Percentiles rank a stretch among this genome's conserved stretches.
Conservation (phyloP, 2,797 vertebrate species). For the Megaceryle alcyon region DNA sequence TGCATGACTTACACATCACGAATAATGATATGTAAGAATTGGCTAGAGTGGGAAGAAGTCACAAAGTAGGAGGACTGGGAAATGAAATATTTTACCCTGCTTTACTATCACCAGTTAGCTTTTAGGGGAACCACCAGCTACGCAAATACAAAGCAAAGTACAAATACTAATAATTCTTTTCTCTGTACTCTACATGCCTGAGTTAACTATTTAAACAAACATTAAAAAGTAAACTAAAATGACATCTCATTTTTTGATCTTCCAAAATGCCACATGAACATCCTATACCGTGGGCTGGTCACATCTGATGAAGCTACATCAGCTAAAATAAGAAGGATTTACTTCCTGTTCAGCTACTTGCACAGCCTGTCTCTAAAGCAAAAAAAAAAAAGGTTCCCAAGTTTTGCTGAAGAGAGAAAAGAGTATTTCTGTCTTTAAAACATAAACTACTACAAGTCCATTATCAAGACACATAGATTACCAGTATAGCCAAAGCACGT, state of each 20-base stretch:
- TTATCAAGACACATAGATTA: background rate
- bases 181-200: background rate
- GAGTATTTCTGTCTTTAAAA: background rate
- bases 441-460: background rate
- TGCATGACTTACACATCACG: background rate
- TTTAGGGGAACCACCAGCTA: background rate
- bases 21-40: background rate
- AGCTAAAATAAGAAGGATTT: background rate
- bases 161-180: background rate
- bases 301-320: background rate
- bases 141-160: background rate
- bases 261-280: background rate
- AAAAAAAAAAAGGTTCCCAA: background rate
- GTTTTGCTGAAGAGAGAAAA: background rate
- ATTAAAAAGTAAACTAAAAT: background rate
- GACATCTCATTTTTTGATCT: background rate
- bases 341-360: background rate
- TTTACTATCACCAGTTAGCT: background rate
- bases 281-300: background rate
- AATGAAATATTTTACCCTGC: background rate
- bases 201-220: conserved; percentile 2
- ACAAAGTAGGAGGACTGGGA: background rate
- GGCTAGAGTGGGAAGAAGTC: background rate
- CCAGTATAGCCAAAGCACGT: background rate
- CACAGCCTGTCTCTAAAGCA: background rate